A percentile compares a stretch with the other conserved stretches of the same genome.
Evolutionary conservation across 2,888 invertebrate species (phyloP).

Genomic region (Dysmachus trigonus): DNA sequence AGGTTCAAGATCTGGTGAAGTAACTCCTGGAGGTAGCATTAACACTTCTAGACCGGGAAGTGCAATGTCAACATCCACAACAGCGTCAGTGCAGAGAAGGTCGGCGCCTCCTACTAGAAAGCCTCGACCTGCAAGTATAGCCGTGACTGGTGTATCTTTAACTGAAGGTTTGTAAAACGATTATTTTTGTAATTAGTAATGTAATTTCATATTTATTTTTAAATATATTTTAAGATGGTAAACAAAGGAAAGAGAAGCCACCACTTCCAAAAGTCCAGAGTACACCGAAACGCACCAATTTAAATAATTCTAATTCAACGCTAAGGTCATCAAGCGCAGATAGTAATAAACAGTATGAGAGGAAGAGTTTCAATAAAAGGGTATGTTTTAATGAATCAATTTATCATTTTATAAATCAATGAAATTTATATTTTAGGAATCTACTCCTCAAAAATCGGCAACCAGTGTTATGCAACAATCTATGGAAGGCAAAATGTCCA

Average conservation of each 20-base stretch:
- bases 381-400: slow-evolving; percentile 51
- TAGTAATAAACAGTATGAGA: slow-evolving; percentile 53
- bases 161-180: slow-evolving; percentile 63
- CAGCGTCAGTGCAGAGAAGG: slow-evolving; percentile 70
- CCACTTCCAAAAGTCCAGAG: slow-evolving; percentile 65
- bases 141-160: slow-evolving; percentile 80
- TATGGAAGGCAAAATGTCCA: slow-evolving; percentile 13
- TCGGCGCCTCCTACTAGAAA: slow-evolving; percentile 71
- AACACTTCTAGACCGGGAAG: slow-evolving; percentile 84
- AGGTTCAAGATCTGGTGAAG: slow-evolving; percentile 79
- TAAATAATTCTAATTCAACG: slow-evolving; percentile 61
- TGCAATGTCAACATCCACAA: slow-evolving; percentile 81
- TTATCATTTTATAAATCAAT: not conserved
- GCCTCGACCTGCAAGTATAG: slow-evolving; percentile 83
- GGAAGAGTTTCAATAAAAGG: slow-evolving; percentile 58
- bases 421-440: not conserved
- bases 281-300: slow-evolving; percentile 63
- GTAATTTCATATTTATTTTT: not conserved
- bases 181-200: not conserved
- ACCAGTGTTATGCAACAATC: slow-evolving; percentile 27
- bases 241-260: slow-evolving; percentile 65
- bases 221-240: slow-evolving; percentile 50
- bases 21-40: slow-evolving; percentile 72
- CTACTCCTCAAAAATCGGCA: not conserved
- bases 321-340: slow-evolving; percentile 57